phyloP scores from a whole-genome alignment of 1,140 invertebrate genomes.

The Maconellicoccus hirsutus region DNA sequence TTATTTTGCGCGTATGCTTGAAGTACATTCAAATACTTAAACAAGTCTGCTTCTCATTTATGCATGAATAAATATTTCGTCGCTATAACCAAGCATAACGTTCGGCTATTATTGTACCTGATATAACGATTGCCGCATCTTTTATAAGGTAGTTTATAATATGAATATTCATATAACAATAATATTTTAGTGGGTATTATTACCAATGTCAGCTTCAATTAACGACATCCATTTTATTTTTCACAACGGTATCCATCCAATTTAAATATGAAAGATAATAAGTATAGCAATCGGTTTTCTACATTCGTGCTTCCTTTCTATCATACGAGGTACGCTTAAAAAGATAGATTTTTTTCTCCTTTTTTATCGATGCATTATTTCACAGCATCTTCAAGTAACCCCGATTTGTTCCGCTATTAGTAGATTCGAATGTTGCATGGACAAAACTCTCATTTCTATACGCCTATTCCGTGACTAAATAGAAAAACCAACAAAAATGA shows the following conservation, averaged over 20 bases:
- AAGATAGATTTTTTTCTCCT: background rate
- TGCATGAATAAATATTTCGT: conserved; percentile 18
- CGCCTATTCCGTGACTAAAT: conserved; percentile 12
- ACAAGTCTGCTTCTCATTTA: conserved; percentile 10
- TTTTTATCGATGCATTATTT: background rate
- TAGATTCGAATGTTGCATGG: background rate
- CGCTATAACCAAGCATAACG: background rate
- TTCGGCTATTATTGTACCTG: background rate
- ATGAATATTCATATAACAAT: conserved; percentile 12
- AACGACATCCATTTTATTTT: conserved; percentile 16
- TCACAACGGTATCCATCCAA: conserved; percentile 6
- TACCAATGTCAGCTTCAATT: conserved; percentile 7
- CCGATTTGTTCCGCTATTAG: conserved; percentile 13
- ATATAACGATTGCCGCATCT: background rate
- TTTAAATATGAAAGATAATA: conserved; percentile 13
- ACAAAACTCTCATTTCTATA: conserved; percentile 5
- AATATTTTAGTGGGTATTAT: background rate
- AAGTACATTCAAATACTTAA: conserved; percentile 14
- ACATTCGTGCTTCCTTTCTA: background rate
- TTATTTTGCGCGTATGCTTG: background rate
- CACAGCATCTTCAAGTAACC: background rate
- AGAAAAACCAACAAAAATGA: conserved; percentile 18
- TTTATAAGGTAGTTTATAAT: background rate
- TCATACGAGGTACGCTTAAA: background rate
- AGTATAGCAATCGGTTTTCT: background rate